phyloP scores from a whole-genome alignment of 2,113 vertebrate species.

The Spilogale gracilis region DNA sequence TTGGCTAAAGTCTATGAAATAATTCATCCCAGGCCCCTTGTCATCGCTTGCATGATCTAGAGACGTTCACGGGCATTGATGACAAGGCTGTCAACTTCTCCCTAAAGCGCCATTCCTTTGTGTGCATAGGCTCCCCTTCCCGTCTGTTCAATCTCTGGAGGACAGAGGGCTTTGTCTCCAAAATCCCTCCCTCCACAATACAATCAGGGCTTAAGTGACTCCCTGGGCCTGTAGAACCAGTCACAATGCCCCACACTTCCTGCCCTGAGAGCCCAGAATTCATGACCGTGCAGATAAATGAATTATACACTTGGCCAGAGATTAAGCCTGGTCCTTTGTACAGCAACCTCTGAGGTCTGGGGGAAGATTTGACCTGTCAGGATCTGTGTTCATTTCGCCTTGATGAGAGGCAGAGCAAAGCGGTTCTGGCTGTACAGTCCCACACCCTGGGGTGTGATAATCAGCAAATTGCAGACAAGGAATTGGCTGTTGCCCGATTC shows the following conservation, averaged over 20 bases:
- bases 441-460: slow-evolving; percentile 85
- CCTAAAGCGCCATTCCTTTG: slow-evolving; percentile 87
- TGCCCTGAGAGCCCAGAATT: slow-evolving; percentile 92
- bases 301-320: slow-evolving; percentile 90
- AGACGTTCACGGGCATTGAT: slow-evolving; percentile 86
- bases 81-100: slow-evolving; percentile 87
- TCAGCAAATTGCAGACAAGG: slow-evolving; percentile 86
- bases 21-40: slow-evolving; percentile 85
- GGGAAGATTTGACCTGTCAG: slow-evolving; percentile 94
- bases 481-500: slow-evolving; percentile 77
- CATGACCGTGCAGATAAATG: slow-evolving; percentile 95
- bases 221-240: slow-evolving; percentile 85
- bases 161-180: slow-evolving; percentile 92
- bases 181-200: slow-evolving; percentile 94
- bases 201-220: slow-evolving; percentile 92
- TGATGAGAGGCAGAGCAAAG: slow-evolving; percentile 89
- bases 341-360: slow-evolving; percentile 87
- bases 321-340: slow-evolving; percentile 92
- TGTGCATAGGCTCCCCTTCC: slow-evolving; percentile 91
- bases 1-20: slow-evolving; percentile 85
- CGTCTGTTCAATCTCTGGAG: slow-evolving; percentile 94
- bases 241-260: slow-evolving; percentile 92
- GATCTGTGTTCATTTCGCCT: slow-evolving; percentile 89
- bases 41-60: slow-evolving; percentile 86
- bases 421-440: slow-evolving; percentile 84